These are phyloP conservation scores for Hiodon tergisus DNA, from an alignment of 2,113 vertebrate species.

Conservation along the genomic window DNA sequence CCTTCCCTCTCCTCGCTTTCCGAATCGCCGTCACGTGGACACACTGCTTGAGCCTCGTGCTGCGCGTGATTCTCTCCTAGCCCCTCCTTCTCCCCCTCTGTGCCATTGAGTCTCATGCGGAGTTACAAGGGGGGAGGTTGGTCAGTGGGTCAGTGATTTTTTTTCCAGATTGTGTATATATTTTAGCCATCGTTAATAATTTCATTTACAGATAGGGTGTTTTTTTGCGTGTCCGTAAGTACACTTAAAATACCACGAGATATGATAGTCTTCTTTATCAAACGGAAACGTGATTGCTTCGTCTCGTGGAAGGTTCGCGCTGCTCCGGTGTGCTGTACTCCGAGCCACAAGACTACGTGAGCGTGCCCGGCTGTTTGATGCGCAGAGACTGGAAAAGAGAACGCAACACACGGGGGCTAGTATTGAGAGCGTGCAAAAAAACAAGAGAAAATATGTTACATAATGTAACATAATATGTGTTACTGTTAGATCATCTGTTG, in stretches of 20 bases:
- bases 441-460: neutral
- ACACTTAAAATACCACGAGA: neutral
- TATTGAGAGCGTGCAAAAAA: neutral
- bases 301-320: neutral
- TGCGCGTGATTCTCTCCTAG: conserved; percentile 49
- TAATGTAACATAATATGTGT: too few species aligned
- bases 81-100: conserved; percentile 34
- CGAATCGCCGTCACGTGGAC: conserved; percentile 61
- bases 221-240: neutral
- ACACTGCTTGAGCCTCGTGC: conserved; percentile 61
- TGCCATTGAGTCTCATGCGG: conserved; percentile 40
- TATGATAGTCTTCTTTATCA: neutral
- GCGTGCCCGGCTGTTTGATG: too few species aligned
- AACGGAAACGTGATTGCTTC: conserved; percentile 4
- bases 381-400: neutral
- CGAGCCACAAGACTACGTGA: neutral
- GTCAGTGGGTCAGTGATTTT: conserved; percentile 70
- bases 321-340: neutral
- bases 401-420: neutral
- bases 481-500: too few species aligned
- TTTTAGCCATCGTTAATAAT: conserved; percentile 45
- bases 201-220: neutral
- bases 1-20: conserved; percentile 35
- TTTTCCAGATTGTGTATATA: conserved; percentile 45
- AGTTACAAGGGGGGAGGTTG: conserved; percentile 52